Evolutionary conservation across 2,113 vertebrate genomes (phyloP).

Genomic region (Corydoras maculifer): DNA sequence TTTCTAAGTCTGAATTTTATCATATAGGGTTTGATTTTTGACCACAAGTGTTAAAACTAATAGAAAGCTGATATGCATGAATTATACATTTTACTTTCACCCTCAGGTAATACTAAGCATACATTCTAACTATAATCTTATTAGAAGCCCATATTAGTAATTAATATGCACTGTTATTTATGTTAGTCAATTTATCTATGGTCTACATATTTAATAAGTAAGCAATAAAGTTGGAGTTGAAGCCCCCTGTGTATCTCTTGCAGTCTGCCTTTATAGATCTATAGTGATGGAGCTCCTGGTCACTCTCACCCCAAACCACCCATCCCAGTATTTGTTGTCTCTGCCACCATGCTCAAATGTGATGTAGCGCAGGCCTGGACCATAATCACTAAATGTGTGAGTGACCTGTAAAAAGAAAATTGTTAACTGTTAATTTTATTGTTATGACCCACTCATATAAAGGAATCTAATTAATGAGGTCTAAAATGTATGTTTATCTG

Average conservation of each 20-base stretch:
- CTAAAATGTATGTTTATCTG: no score
- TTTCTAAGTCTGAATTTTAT: no score
- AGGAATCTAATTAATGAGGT: background rate
- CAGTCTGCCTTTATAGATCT: constrained; percentile 55
- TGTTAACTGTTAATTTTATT: background rate
- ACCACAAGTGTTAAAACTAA: no score
- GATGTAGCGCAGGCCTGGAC: constrained; percentile 80
- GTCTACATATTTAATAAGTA: background rate
- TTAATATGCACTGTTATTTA: no score
- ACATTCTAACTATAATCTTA: no score
- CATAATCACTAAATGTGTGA: constrained; percentile 78
- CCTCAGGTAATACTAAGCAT: no score
- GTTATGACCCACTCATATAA: no score
- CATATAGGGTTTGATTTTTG: no score
- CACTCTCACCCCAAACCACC: constrained; percentile 86
- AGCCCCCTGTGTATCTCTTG: background rate
- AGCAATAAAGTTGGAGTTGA: background rate
- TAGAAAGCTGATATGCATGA: no score
- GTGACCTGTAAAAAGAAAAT: constrained; percentile 62
- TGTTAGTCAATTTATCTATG: background rate
- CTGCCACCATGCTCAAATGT: constrained; percentile 83
- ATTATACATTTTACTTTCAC: no score
- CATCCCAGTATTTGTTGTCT: constrained; percentile 85
- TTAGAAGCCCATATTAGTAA: no score
- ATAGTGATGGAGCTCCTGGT: constrained; percentile 80